These are phyloP conservation scores for Nesoenas mayeri DNA, from an alignment of 2,113 vertebrate genomes.

Conservation along the genomic window DNA sequence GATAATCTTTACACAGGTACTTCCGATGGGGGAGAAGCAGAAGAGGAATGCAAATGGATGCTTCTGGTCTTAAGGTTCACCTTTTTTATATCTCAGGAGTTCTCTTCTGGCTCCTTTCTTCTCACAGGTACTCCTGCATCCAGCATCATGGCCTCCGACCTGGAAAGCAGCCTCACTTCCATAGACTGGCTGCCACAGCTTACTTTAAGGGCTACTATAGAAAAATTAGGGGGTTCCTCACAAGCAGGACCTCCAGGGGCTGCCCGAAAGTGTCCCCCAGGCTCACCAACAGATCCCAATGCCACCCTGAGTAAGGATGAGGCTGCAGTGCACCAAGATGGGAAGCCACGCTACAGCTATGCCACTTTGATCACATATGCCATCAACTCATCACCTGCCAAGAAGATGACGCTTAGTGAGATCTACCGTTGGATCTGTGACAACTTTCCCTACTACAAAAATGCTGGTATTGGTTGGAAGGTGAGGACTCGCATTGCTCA, in stretches of 20 bases:
- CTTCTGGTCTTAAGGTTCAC: background rate
- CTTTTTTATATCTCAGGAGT: background rate
- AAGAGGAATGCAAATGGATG: background rate
- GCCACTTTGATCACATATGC: conserved; percentile 96
- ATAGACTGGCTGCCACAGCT: conserved; percentile 98
- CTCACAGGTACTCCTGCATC: conserved; percentile 45
- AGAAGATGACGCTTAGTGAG: conserved; percentile 94
- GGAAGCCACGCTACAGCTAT: conserved; percentile 96
- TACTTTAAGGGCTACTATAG: conserved; percentile 89
- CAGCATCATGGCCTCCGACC: conserved; percentile 87
- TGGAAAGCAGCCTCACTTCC: conserved; percentile 96
- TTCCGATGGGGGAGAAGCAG: background rate
- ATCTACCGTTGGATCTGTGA: conserved; percentile 99
- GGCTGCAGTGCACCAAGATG: conserved; percentile 83
- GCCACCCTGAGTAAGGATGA: conserved; percentile 81
- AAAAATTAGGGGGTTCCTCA: conserved; percentile 82
- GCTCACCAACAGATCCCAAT: conserved; percentile 79
- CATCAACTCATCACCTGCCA: conserved; percentile 90
- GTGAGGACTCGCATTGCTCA: conserved; percentile 61
- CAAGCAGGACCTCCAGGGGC: conserved; percentile 81
- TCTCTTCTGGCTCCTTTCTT: background rate
- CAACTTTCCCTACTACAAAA: conserved; percentile 93
- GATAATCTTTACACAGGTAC: background rate
- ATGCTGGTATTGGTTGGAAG: conserved; percentile 95
- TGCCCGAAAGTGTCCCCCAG: conserved; percentile 79